Conservation (phyloP, 2,113 vertebrate species). For the Hydropotes inermis region DNA sequence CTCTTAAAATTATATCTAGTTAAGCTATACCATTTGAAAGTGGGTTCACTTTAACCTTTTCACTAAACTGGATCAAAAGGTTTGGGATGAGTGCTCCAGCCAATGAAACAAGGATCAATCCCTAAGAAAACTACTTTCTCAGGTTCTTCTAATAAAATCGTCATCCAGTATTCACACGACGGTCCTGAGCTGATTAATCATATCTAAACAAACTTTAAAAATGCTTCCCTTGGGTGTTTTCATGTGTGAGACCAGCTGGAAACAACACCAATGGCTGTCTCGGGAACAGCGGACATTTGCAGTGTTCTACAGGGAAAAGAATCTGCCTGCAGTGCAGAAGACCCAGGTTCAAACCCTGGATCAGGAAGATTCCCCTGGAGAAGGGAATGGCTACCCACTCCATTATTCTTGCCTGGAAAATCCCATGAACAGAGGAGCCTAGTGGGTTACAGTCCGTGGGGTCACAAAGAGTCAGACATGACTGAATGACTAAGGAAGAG, state of each 20-base stretch:
- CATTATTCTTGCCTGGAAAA: neutral
- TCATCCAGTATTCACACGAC: neutral
- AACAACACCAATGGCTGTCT: neutral
- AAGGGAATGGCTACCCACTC: neutral
- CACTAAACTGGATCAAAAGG: neutral
- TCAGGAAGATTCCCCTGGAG: neutral
- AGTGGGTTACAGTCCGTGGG: neutral
- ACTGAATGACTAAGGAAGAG: neutral
- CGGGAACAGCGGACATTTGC: neutral
- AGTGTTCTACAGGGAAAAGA: neutral
- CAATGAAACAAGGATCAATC: neutral
- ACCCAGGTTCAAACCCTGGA: neutral
- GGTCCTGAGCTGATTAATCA: neutral
- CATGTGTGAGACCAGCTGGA: neutral
- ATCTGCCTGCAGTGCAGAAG: neutral
- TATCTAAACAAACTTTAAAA: neutral
- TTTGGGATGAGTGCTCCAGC: neutral
- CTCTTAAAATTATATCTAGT: neutral
- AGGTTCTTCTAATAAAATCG: neutral
- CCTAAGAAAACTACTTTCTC: neutral
- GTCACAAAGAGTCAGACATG: neutral
- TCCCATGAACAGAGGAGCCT: neutral
- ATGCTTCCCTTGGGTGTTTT: neutral
- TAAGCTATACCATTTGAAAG: neutral
- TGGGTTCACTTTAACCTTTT: neutral